These are phyloP conservation scores for Arvicanthis niloticus DNA, from an alignment of 2,113 vertebrate genomes.

Conservation along the genomic window DNA sequence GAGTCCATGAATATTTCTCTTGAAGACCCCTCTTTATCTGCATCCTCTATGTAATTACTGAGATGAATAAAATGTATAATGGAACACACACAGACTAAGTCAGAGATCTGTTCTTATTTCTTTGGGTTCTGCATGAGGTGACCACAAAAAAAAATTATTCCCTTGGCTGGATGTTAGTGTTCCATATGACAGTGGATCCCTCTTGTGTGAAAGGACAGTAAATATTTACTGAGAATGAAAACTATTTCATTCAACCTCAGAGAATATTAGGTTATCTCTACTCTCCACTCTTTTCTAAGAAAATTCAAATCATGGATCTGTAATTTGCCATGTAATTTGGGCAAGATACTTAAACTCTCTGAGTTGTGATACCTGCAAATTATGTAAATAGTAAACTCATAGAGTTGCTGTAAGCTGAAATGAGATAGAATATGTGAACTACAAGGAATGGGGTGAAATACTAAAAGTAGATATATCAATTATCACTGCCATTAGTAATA, in stretches of 20 bases:
- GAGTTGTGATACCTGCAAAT: not conserved
- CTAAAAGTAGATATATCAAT: not conserved
- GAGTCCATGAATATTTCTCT: not conserved
- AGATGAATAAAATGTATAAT: not conserved
- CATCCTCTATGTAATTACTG: not conserved
- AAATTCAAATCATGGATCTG: not conserved
- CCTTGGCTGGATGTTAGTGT: not conserved
- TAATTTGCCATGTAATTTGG: not conserved
- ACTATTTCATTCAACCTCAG: not conserved
- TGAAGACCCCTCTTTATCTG: not conserved
- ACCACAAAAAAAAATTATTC: not conserved
- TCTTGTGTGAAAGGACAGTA: not conserved
- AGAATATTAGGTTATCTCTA: not conserved
- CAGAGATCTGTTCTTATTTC: not conserved
- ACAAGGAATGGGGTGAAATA: not conserved
- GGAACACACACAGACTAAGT: not conserved
- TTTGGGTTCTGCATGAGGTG: not conserved
- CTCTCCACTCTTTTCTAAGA: not conserved
- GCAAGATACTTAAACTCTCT: not conserved
- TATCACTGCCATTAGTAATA: not conserved
- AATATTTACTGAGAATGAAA: not conserved
- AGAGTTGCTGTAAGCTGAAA: not conserved
- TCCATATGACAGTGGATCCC: not conserved
- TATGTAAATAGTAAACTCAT: not conserved
- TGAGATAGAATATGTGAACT: not conserved